Evolutionary conservation across 2,888 invertebrate genomes (phyloP), one percentile per base, ranked within the genome.

Genomic region (Aporophyla nigra): DNA sequence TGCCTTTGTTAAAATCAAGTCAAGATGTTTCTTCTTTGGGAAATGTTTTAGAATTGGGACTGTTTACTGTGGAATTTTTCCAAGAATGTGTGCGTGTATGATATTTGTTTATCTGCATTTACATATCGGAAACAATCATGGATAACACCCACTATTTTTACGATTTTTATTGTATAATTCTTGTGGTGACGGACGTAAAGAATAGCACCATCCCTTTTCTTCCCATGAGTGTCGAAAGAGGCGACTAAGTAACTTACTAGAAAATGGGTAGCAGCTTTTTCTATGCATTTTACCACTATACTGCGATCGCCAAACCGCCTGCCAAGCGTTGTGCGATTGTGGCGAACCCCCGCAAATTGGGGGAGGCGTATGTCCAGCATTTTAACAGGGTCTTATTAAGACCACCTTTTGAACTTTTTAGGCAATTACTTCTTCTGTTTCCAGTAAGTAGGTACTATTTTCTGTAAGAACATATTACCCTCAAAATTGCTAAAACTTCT

Each of bases 61-160:
- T 72, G 24, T 33, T 24, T 74, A 21, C 9, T 56, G 46, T 3
- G 5, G 49, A 74, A 72, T 19, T 72, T 74, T 24, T 19, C 19
- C 19, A 33, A 21, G 0, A 7, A 66, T 27, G 1, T 12, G n/a
- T 19, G 19, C 7, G 49, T 40, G n/a, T 19, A 19, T 51, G 14
- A 68, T 24, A 2, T 21, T 24, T 19, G 2, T n/a, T 9, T 33
- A 33, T 56, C 24, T 24, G 24, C 24, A 24, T 56, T 24, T 24
- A 56, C n/a, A 12, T 5, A 54, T 54, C 12, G 1, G 21, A n/a
- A 5, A n/a, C 5, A 54, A 54, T 54, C 12, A 5, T 54, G 54
- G n/a, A 54, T n/a, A 12, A 12, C 10, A 54, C 12, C 10, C 10
- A 54, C 12, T n/a, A 12, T n/a, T n/a, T 12, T n/a, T 54, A n/a